Evolutionary conservation across 2,113 vertebrate genomes (phyloP).

Genomic region (Brachypodius melanocephalos): DNA sequence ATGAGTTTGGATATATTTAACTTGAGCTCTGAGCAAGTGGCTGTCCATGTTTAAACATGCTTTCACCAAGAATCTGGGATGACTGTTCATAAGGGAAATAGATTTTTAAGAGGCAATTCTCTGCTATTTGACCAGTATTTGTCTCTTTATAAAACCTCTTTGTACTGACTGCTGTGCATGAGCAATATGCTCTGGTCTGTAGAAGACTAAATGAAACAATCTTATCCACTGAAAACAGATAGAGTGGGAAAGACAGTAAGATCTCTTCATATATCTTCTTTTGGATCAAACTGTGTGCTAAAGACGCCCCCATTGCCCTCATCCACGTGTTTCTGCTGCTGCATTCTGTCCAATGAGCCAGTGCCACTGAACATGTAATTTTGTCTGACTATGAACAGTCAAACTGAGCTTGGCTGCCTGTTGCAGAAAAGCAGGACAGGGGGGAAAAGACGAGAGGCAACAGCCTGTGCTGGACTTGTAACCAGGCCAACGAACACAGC

Average conservation of each 20-base stretch:
- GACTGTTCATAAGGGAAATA: neutral
- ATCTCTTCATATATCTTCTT: neutral
- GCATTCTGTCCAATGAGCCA: neutral
- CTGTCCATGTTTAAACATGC: neutral
- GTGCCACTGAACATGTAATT: neutral
- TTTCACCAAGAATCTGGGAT: neutral
- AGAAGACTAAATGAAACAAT: neutral
- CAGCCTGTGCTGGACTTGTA: neutral
- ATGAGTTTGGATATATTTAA: neutral
- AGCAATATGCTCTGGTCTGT: neutral
- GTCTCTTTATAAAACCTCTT: neutral
- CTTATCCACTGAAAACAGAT: neutral
- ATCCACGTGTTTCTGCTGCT: neutral
- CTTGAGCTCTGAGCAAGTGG: neutral
- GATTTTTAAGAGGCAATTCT: neutral
- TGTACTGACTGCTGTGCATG: neutral
- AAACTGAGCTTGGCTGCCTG: neutral
- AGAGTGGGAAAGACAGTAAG: neutral
- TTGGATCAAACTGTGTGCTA: neutral
- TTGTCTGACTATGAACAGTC: neutral
- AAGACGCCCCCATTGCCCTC: neutral
- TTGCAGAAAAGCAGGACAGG: neutral
- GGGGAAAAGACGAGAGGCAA: neutral
- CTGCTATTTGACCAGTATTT: neutral
- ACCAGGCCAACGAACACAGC: neutral